These are phyloP conservation scores for Xestia xanthographa DNA, from an alignment of 2,888 invertebrate genomes.

Conservation along the genomic window DNA sequence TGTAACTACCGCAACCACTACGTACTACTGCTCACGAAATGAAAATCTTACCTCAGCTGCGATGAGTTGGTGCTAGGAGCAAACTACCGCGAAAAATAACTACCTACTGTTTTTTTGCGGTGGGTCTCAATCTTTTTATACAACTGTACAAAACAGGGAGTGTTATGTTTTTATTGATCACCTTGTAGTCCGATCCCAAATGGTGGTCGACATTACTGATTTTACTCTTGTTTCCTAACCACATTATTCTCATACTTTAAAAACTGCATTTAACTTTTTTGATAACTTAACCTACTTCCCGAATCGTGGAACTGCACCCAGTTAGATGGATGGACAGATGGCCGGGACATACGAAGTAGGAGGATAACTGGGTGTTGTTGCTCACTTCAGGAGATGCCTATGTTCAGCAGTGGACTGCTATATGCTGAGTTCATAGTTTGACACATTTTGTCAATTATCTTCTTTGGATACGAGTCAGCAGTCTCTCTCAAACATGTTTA, in stretches of 20 bases:
- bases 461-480: too few relatives aligned
- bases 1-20: background rate
- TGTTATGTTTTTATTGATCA: background rate
- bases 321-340: background rate
- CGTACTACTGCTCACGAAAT: background rate
- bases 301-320: background rate
- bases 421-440: background rate
- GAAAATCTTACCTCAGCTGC: background rate
- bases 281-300: background rate
- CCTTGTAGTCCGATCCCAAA: background rate
- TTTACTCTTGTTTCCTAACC: background rate
- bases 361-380: background rate
- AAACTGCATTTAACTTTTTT: too few relatives aligned
- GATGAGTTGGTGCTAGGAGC: background rate
- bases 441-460: background rate
- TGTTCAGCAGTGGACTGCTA: background rate
- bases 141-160: too few relatives aligned
- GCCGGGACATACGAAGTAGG: background rate
- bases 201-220: background rate
- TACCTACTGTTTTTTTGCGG: background rate
- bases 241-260: too few relatives aligned
- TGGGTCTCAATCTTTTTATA: too few relatives aligned
- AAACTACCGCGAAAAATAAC: background rate
- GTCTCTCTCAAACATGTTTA: background rate
- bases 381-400: background rate